Evolutionary conservation across 2,888 invertebrate species (phyloP).

Genomic region (Sericinus montela): DNA sequence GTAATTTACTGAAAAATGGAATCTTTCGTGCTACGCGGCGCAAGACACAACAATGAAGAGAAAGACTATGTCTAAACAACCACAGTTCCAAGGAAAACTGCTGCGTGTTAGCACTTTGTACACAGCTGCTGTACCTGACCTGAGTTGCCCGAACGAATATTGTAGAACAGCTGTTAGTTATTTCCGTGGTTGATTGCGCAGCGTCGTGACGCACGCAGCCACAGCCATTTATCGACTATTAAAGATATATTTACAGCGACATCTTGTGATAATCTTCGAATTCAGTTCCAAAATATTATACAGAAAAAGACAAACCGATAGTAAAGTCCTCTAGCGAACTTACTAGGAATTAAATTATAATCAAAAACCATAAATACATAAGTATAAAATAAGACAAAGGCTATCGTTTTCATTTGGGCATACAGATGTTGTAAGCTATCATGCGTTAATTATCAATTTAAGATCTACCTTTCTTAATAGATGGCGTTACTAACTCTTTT

Average conservation of each 20-base stretch:
- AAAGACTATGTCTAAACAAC: conserved; percentile 65
- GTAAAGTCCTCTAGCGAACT: conserved; percentile 1
- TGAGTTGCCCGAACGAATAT: conserved; percentile 76
- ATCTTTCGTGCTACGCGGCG: conserved; percentile 52
- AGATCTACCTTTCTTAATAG: too few species aligned
- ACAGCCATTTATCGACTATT: conserved; percentile 58
- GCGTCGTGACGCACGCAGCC: conserved; percentile 62
- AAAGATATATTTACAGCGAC: conserved; percentile 29
- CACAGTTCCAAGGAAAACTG: conserved; percentile 70
- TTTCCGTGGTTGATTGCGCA: conserved; percentile 76
- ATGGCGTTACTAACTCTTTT: too few species aligned
- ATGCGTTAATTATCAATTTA: too few species aligned
- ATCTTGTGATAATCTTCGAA: conserved; percentile 25
- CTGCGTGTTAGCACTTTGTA: conserved; percentile 44
- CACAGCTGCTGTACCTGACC: conserved; percentile 60
- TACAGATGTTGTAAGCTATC: too few species aligned
- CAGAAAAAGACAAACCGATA: neutral
- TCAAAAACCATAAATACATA: too few species aligned
- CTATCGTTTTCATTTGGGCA: too few species aligned
- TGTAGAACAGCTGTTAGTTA: conserved; percentile 77
- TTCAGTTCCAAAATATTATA: too few species aligned
- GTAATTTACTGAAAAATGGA: conserved; percentile 54
- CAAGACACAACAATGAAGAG: conserved; percentile 61
- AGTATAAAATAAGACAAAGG: too few species aligned
- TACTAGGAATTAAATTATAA: too few species aligned